Evolutionary conservation across 2,888 invertebrate genomes (phyloP).

Genomic region (Himalopsyche anomala): DNA sequence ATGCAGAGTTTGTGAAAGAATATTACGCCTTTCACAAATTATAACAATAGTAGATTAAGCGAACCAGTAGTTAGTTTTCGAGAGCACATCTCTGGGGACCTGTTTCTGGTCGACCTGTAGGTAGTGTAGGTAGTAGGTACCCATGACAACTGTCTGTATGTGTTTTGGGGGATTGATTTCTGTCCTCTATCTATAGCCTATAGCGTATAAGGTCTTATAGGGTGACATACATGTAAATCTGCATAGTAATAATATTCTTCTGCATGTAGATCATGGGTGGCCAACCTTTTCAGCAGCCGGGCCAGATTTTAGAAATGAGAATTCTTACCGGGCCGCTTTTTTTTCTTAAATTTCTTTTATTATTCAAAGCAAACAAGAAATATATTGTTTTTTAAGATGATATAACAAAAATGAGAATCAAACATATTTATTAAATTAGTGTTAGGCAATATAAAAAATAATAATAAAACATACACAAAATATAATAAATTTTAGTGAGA

Average conservation of each 20-base stretch:
- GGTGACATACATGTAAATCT: not conserved
- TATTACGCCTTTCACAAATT: too few relatives aligned
- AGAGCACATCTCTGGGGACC: not conserved
- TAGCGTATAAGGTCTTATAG: not conserved
- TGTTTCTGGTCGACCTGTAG: conserved; percentile 3
- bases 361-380: conserved; percentile 55
- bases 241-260: too few relatives aligned
- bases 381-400: conserved; percentile 72
- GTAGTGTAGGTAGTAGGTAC: not conserved
- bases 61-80: conserved; percentile 6
- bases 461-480: too few relatives aligned
- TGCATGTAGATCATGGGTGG: not conserved
- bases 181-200: not conserved
- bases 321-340: too few relatives aligned
- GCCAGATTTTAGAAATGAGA: too few relatives aligned
- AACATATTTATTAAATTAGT: too few relatives aligned
- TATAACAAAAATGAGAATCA: too few relatives aligned
- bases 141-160: conserved; percentile 11
- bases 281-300: too few relatives aligned
- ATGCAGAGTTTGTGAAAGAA: too few relatives aligned
- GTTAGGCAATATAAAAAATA: too few relatives aligned
- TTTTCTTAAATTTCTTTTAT: conserved; percentile 44
- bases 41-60: not conserved
- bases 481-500: too few relatives aligned
- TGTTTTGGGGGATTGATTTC: conserved; percentile 19